Evolutionary conservation across 2,113 vertebrate species (phyloP).

Genomic region (Heterotis niloticus): DNA sequence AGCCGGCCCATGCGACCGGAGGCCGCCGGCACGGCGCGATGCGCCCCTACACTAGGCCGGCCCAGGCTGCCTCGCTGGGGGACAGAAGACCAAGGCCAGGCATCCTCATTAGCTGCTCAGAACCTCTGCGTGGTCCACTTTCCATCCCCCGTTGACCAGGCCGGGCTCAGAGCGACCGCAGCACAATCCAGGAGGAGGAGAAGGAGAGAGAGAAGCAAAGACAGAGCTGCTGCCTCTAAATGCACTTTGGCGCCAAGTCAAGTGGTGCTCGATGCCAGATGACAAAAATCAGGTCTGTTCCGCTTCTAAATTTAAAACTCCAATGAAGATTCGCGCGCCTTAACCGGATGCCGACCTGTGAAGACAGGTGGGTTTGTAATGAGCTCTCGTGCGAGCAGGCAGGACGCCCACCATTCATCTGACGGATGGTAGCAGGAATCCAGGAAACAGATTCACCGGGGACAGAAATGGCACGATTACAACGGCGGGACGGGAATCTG

Average conservation of each 20-base stretch:
- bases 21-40: slow-evolving; percentile 57
- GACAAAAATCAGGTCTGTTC: not conserved
- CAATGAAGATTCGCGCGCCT: not conserved
- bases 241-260: not conserved
- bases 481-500: not conserved
- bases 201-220: not conserved
- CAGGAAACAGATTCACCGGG: slow-evolving; percentile 78
- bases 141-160: not conserved
- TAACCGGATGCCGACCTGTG: not conserved
- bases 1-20: slow-evolving; percentile 63
- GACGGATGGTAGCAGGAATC: no score
- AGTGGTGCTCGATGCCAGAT: not conserved
- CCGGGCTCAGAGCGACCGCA: not conserved
- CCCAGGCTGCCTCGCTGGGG: slow-evolving; percentile 68
- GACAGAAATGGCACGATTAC: not conserved
- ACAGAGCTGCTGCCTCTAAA: not conserved
- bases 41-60: slow-evolving; percentile 78
- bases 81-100: slow-evolving; percentile 81
- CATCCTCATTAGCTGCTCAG: slow-evolving; percentile 67
- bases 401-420: no score
- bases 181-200: not conserved
- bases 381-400: not conserved
- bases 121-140: slow-evolving; percentile 52
- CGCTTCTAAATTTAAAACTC: not conserved
- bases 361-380: not conserved